phyloP scores from a whole-genome alignment of 2,888 invertebrate species.

The Limnephilus auricula region DNA sequence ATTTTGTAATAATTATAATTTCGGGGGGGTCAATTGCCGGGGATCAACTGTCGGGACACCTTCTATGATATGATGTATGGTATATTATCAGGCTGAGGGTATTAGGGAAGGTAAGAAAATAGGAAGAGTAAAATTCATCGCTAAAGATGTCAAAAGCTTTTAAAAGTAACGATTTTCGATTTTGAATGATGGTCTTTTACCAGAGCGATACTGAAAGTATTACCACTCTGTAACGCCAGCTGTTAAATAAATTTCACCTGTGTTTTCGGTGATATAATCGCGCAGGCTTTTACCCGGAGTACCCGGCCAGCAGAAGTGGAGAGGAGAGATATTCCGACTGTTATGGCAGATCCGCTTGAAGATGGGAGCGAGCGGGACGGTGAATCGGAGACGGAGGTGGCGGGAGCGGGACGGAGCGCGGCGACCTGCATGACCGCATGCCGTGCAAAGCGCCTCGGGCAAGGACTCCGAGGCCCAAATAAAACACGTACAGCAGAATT shows the following conservation, averaged over 20 bases:
- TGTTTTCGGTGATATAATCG: conserved; percentile 36
- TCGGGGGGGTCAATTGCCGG: too few relatives aligned
- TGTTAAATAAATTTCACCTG: conserved; percentile 39
- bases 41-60: too few relatives aligned
- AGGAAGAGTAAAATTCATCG: too few relatives aligned
- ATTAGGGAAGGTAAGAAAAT: too few relatives aligned
- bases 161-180: background rate
- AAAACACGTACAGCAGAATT: background rate
- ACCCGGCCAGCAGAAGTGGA: background rate
- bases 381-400: background rate
- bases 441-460: conserved; percentile 56
- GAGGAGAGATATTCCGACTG: conserved; percentile 25
- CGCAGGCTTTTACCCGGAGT: background rate
- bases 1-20: too few relatives aligned
- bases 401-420: conserved; percentile 38
- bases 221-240: background rate
- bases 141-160: too few relatives aligned
- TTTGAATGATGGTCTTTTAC: background rate
- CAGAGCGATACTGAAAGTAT: background rate
- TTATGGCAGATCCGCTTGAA: conserved; percentile 27
- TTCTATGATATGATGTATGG: background rate
- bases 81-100: too few relatives aligned
- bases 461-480: conserved; percentile 56
- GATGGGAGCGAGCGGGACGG: conserved; percentile 18
- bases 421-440: conserved; percentile 57